Conservation (phyloP, 2,797 vertebrate species). For the Chelon auratus region DNA sequence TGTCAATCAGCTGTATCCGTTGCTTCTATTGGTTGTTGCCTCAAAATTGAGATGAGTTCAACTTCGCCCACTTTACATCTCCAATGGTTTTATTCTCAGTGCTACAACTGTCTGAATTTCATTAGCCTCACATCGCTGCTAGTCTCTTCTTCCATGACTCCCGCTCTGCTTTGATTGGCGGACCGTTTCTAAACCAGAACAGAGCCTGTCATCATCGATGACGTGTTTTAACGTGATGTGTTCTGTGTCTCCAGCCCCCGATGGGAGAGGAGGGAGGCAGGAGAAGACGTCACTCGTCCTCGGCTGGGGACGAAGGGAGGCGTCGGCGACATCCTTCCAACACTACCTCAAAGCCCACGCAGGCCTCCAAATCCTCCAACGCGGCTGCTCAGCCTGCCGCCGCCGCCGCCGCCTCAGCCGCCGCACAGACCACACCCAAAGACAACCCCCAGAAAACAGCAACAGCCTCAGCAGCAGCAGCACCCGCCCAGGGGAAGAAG, state of each 20-base stretch:
- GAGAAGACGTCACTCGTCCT: constrained; percentile 83
- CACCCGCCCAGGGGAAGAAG: constrained; percentile 64
- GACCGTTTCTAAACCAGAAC: too few relatives aligned
- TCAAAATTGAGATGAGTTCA: too few relatives aligned
- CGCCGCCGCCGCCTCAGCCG: constrained; percentile 12
- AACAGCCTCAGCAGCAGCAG: constrained; percentile 16
- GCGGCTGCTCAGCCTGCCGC: constrained; percentile 45
- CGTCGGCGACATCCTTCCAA: constrained; percentile 81
- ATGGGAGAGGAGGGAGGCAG: constrained; percentile 88
- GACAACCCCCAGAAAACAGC: constrained; percentile 68
- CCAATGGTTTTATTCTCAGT: too few relatives aligned
- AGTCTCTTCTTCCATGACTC: too few relatives aligned
- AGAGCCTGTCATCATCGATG: neutral
- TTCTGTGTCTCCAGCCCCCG: constrained; percentile 86
- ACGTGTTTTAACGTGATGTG: neutral
- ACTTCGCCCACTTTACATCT: too few relatives aligned
- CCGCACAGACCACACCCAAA: constrained; percentile 63
- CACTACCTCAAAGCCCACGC: constrained; percentile 78
- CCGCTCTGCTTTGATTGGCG: too few relatives aligned
- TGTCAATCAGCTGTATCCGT: too few relatives aligned
- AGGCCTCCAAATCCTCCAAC: constrained; percentile 70
- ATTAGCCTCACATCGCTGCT: too few relatives aligned
- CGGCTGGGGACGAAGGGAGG: constrained; percentile 83
- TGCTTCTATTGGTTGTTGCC: too few relatives aligned
- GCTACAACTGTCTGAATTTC: too few relatives aligned